A percentile compares a stretch with the other conserved stretches of the same genome.
These are phyloP conservation scores for Bubo scandiacus DNA, from an alignment of 2,113 vertebrate species.

Conservation along the genomic window DNA sequence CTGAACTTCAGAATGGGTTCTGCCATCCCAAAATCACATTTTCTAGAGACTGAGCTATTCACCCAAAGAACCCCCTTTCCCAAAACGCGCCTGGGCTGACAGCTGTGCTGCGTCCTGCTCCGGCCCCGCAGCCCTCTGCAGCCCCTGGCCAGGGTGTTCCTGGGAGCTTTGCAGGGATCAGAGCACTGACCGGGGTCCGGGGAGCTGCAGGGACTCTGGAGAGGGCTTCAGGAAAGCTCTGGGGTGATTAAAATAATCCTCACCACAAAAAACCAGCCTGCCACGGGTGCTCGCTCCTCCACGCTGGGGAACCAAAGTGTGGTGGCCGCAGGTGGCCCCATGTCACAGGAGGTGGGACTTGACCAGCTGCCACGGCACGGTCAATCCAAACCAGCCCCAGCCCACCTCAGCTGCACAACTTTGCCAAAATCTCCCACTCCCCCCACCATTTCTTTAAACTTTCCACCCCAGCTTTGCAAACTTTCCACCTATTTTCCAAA, in stretches of 20 bases:
- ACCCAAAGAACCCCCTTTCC: neutral
- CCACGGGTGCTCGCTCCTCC: neutral
- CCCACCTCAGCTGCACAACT: neutral
- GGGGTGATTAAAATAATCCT: neutral
- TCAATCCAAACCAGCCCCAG: neutral
- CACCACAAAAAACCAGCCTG: neutral
- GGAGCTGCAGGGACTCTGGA: neutral
- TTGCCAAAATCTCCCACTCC: neutral
- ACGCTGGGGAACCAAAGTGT: fast-evolving
- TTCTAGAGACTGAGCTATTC: fast-evolving
- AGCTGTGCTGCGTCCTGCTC: neutral
- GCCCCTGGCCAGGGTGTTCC: neutral
- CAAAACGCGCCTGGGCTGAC: fast-evolving
- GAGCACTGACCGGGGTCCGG: neutral
- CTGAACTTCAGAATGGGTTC: neutral
- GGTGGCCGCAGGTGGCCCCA: neutral
- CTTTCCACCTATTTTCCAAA: fast-evolving
- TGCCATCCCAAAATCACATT: fast-evolving
- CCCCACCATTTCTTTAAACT: fast-evolving
- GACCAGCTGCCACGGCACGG: fast-evolving
- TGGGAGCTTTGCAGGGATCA: neutral
- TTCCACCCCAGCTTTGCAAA: neutral
- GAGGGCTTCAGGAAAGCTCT: neutral
- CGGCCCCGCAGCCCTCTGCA: neutral
- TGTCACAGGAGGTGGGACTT: fast-evolving